Conservation (phyloP, 2,797 vertebrate species). For the Alcedo atthis region DNA sequence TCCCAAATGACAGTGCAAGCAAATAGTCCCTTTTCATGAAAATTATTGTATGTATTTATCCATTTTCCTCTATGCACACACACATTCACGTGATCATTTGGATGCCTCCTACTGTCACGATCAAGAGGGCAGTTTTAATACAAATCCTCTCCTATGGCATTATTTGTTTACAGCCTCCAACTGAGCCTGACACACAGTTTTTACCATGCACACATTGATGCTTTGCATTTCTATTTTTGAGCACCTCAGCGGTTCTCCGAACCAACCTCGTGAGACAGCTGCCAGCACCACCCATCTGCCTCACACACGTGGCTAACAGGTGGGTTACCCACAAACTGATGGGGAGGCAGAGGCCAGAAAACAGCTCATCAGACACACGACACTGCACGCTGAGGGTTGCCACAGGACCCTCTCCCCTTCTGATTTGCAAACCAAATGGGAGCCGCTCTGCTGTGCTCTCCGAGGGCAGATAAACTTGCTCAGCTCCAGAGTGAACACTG, state of each 20-base stretch:
- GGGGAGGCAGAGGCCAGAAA: not conserved
- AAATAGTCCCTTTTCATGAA: not conserved
- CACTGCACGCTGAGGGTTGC: rapidly evolving
- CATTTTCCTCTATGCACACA: not conserved
- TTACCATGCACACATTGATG: not conserved
- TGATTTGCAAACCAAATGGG: conserved; percentile 13
- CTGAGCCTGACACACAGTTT: rapidly evolving
- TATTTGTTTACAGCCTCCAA: not conserved
- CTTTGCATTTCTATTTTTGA: not conserved
- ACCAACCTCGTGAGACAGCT: not conserved
- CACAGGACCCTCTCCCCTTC: not conserved
- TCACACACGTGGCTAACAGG: not conserved
- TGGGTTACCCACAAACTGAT: not conserved
- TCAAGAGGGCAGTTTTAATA: not conserved
- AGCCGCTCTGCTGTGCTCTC: rapidly evolving
- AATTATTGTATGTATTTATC: not conserved
- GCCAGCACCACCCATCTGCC: not conserved
- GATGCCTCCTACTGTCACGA: not conserved
- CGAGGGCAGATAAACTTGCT: not conserved
- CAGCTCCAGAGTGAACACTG: rapidly evolving
- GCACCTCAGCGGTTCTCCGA: not conserved
- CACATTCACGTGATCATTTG: rapidly evolving
- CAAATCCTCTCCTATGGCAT: rapidly evolving
- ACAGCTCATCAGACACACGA: not conserved
- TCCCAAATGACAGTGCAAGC: not conserved